Evolutionary conservation across 2,113 vertebrate species (phyloP), one percentile per base, ranked within the genome.

Genomic region (Xenus cinereus): DNA sequence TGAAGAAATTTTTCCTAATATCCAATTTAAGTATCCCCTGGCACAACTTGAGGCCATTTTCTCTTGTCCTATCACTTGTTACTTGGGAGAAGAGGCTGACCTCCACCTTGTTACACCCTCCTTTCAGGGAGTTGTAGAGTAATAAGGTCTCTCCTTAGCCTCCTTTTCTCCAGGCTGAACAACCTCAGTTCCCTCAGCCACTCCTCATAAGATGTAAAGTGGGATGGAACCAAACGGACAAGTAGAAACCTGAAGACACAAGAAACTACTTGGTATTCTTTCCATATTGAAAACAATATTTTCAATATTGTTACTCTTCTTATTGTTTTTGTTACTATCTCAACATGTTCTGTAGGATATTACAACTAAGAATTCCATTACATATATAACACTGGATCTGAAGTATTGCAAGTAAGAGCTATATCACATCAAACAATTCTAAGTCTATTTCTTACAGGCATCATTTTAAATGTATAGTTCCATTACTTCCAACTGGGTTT

Each of bases 281-380:
- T 72, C 45, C 33, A 33, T 84, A 91, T 17, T 75, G 68, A 89
- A 95, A 87, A 15, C 9, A 53, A 9, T 27, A 60, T 91, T 93
- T 85, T 69, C 46, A 62, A 66, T 93, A 83, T 75, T 81, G 24
- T 53, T 82, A 37, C 57, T 71, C 21, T 28, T 73, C 54, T 87
- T 90, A 63, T 10, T 89, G 69, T 53, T 95, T 93, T 83, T 57
- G 24, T 87, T 84, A 18, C 32, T 76, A 57, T 54, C 69, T 92
- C 83, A 84, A 45, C 30, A 62, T 35, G 33, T 46, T 80, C 84
- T 81, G 66, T 39, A 88, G 86, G 85, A 51, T 76, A 93, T 84
- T 66, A 37, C 51, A 90, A 56, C 59, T 59, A 85, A 69, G 48
- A 93, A 83, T 85, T 82, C 95, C 81, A 85, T 95, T 91, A 43